These are phyloP conservation scores for Thera obeliscata DNA, from an alignment of 2,888 invertebrate genomes.

Conservation along the genomic window DNA sequence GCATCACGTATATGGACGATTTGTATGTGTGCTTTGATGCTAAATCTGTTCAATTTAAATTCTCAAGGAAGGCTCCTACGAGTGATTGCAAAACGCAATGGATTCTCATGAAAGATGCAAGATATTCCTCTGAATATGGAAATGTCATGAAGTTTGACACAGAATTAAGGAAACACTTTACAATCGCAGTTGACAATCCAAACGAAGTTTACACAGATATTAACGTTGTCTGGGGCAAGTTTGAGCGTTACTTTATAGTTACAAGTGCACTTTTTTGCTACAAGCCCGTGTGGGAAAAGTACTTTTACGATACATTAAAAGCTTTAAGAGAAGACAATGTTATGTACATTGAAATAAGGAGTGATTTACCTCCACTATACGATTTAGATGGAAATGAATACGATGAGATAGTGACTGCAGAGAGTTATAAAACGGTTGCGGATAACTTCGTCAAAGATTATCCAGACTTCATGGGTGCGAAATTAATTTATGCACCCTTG, in stretches of 20 bases:
- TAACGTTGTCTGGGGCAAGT: slow-evolving; percentile 85
- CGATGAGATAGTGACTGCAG: slow-evolving; percentile 79
- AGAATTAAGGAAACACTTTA: slow-evolving; percentile 79
- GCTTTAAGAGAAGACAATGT: slow-evolving; percentile 88
- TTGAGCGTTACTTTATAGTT: slow-evolving; percentile 82
- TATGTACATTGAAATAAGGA: slow-evolving; percentile 88
- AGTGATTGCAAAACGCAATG: slow-evolving; percentile 65
- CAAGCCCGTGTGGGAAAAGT: slow-evolving; percentile 87
- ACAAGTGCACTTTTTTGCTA: slow-evolving; percentile 83
- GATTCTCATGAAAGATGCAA: slow-evolving; percentile 78
- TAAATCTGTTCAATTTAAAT: slow-evolving; percentile 56
- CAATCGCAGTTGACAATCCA: slow-evolving; percentile 81
- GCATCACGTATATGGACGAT: slow-evolving; percentile 86
- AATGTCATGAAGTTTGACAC: slow-evolving; percentile 81
- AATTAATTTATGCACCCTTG: slow-evolving; percentile 88
- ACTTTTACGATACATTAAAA: slow-evolving; percentile 86
- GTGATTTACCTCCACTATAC: slow-evolving; percentile 86
- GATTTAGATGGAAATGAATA: slow-evolving; percentile 86
- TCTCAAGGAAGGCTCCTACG: slow-evolving; percentile 57
- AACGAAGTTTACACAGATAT: slow-evolving; percentile 77
- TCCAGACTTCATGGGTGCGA: slow-evolving; percentile 87
- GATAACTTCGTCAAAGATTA: slow-evolving; percentile 84
- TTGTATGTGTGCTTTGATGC: slow-evolving; percentile 82
- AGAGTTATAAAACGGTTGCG: slow-evolving; percentile 81
- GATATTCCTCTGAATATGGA: slow-evolving; percentile 62